Evolutionary conservation across 2,888 invertebrate species (phyloP).

Genomic region (Pseudoips prasinana): DNA sequence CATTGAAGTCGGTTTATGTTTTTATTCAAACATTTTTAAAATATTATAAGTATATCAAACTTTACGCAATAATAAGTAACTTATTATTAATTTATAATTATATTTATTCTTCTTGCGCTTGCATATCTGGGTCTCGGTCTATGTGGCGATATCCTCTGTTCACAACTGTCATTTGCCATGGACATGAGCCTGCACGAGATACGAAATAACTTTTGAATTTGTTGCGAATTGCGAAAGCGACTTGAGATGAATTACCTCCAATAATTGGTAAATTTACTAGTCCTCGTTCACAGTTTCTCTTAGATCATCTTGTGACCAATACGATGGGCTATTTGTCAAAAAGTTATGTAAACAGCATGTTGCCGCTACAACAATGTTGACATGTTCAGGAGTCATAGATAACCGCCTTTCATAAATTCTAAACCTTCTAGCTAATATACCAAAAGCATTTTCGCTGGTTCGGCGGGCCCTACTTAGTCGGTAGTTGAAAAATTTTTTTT

Average conservation of each 20-base stretch:
- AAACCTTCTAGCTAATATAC: slow-evolving; percentile 12
- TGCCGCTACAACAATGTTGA: slow-evolving; percentile 2
- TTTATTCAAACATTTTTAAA: slow-evolving; percentile 9
- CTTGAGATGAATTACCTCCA: slow-evolving; percentile 8
- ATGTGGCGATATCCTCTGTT: slow-evolving; percentile 9
- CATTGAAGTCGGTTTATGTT: slow-evolving; percentile 9
- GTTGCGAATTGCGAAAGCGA: slow-evolving; percentile 6
- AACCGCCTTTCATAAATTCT: slow-evolving; percentile 11
- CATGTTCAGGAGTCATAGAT: slow-evolving; percentile 4
- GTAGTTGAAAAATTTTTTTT: slow-evolving; percentile 9
- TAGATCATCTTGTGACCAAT: slow-evolving; percentile 6
- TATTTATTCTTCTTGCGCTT: slow-evolving; percentile 9
- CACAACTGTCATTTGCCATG: slow-evolving; percentile 7
- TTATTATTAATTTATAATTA: slow-evolving; percentile 9
- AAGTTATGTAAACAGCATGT: slow-evolving; percentile 7
- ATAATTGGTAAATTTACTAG: slow-evolving; percentile 7
- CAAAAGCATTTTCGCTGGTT: slow-evolving; percentile 13
- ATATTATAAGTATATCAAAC: slow-evolving; percentile 10
- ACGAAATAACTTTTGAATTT: slow-evolving; percentile 10
- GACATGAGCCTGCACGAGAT: slow-evolving; percentile 6
- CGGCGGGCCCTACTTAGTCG: slow-evolving; percentile 8
- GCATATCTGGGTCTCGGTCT: slow-evolving; percentile 10
- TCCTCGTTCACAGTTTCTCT: slow-evolving; percentile 4
- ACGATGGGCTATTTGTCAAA: slow-evolving; percentile 1
- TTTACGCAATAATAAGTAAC: slow-evolving; percentile 11